Evolutionary conservation across 92 coral and sea anemone genomes (phyloP).

Genomic region (Porites divaricata): DNA sequence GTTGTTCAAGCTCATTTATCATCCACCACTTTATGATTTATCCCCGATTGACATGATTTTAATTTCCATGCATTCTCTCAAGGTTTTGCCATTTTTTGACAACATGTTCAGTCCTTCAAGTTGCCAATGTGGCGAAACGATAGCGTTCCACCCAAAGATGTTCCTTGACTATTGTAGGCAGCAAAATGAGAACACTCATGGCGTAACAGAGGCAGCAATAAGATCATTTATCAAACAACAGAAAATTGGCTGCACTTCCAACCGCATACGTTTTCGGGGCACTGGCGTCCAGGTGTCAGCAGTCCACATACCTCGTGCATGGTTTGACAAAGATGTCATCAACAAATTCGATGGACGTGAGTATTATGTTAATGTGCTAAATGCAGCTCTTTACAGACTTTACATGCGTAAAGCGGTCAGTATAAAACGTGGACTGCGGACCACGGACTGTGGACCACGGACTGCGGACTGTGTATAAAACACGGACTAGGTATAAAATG

Average conservation of each 20-base stretch:
- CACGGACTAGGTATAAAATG: no score
- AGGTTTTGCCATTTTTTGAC: no score
- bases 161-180: constrained; percentile 3
- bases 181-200: background rate
- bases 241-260: constrained; percentile 3
- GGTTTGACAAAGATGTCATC: background rate
- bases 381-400: no score
- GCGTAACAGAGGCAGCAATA: constrained; percentile 20
- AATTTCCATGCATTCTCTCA: no score
- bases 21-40: no score
- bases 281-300: constrained; percentile 8
- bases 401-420: no score
- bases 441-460: no score
- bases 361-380: no score
- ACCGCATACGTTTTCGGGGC: constrained; percentile 1
- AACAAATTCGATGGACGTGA: constrained; percentile 10
- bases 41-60: no score
- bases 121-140: constrained; percentile 13
- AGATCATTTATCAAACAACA: background rate
- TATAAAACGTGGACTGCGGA: no score
- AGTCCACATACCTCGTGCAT: background rate
- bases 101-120: constrained; percentile 2
- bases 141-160: background rate
- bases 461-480: no score
- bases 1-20: no score